Evolutionary conservation across 64 coral and sea anemone genomes (phyloP), one percentile per base, ranked within the genome.

Genomic region (Platygyra sinensis): DNA sequence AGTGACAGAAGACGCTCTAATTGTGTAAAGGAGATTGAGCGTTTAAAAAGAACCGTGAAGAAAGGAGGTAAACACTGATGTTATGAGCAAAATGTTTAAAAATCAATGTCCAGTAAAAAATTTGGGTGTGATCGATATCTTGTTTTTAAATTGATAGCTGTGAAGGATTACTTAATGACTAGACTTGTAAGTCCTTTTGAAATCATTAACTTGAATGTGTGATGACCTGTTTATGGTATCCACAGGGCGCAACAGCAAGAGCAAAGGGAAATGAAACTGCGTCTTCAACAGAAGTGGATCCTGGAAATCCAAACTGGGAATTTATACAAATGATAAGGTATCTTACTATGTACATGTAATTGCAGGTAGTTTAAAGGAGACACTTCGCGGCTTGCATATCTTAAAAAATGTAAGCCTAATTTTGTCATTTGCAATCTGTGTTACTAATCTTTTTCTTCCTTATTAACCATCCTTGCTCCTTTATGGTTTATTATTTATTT

Each of bases 11-110:
- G 97, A 88, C 75, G 94, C 30, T 99, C 97, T 60, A 99, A 99
- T 83, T 99, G 97, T 99, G 97, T 99, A 15, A 99, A 99, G 83
- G 97, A 99, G 60, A 94, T 99, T 74, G 97, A 99, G 75, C 72
- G 94, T 61, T 94, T 99, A 74, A 99, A 99, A 99, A 99, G 90
- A 99, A 99, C 67, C 90, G 97, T 79, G 97, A 99, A 67, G 97
- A 99, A 85, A 90, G 97, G 89, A 92, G 96, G 96, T 98, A 67
- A 65, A 19, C 20, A 77, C 20, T 31, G 15, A 20, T 38, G 5
- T 38, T 9, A 28, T 4, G 32, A 20, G 30, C 31, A 38, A 77
- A n/a, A 77, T 20, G 17, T 8, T 46, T 14, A 76, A 59, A 61
- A 36, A 36, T 36, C 22, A 33, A n/a, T 62, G 7, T 14, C 17